phyloP scores from a whole-genome alignment of 2,797 vertebrate genomes.

The Gymnothorax javanicus region DNA sequence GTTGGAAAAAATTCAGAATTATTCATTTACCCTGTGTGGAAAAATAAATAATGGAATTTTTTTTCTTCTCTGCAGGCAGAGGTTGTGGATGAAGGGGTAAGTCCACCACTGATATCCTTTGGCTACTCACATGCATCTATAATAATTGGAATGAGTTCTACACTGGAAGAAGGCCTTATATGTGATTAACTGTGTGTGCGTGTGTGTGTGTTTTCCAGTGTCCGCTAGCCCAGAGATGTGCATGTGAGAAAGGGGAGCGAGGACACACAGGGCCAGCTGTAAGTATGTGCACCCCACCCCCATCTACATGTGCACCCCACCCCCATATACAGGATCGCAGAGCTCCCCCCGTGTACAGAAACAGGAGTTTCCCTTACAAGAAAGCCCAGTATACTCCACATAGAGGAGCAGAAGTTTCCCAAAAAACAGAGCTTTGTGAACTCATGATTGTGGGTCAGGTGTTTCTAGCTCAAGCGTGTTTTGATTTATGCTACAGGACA shows the following conservation, averaged over 20 bases:
- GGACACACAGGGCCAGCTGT: conserved; percentile 80
- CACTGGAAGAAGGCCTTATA: neutral
- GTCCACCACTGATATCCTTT: conserved; percentile 44
- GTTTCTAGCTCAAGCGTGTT: no score
- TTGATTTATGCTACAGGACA: no score
- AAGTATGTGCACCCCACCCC: conserved; percentile 63
- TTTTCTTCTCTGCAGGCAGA: conserved; percentile 72
- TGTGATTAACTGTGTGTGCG: neutral
- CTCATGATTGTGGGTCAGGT: no score
- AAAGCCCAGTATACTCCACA: neutral
- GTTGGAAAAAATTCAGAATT: neutral
- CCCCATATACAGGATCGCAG: no score
- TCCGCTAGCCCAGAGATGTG: conserved; percentile 76
- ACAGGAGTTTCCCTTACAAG: no score
- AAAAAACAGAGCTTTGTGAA: no score
- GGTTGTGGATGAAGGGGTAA: conserved; percentile 83
- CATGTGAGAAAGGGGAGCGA: conserved; percentile 87
- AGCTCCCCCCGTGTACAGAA: no score
- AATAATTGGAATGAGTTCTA: neutral
- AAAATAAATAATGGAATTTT: conserved; percentile 22
- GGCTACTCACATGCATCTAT: neutral
- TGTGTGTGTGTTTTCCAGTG: conserved; percentile 70
- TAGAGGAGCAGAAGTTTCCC: neutral
- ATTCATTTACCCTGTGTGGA: neutral
- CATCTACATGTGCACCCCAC: conserved; percentile 23